Evolutionary conservation across 2,113 vertebrate genomes (phyloP), one percentile per base, ranked within the genome.

Genomic region (Galemys pyrenaicus): DNA sequence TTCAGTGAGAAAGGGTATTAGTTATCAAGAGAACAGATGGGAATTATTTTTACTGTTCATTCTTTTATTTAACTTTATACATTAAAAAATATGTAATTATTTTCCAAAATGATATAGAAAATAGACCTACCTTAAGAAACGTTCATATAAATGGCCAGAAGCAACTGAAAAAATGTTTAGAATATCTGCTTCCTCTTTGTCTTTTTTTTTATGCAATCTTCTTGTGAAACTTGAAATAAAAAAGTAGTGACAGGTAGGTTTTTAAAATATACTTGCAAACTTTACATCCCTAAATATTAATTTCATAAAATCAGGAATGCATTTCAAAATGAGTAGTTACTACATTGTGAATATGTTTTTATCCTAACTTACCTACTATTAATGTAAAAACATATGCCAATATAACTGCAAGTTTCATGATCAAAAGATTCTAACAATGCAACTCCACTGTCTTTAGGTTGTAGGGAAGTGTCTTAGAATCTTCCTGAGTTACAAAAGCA

Each of bases 121-220:
- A 79, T 44, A 73, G 62, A 80, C 98, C 84, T 97, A 99, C 99
- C 99, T 99, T 96, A 99, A 98, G 97, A 99, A 99, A 20, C 99
- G 99, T 96, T 99, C 99, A 80, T 99, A 99, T 73, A 99, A 98
- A 98, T 99, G 99, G 62, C 99, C 99, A 24, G 99, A 99, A 94
- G 99, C 99, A 96, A 99, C 99, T 12, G 99, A 99, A 98, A 99
- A 99, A 90, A 99, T 99, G 95, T 99, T 99, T 22, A 99, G 98
- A 95, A 99, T 90, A 51, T 99, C 99, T 39, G 97, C 98, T 97
- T 98, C 98, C 92, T 98, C 98, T 94, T 49, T 41, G 88, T 98
- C 98, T 41, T 98, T 97, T 6, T 98, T 98, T 84, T 97, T 86
- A 97, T 97, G 97, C 41, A 98, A 97, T 49, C 97, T 98, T 89